Percentiles rank a stretch among this genome's conserved stretches.
Evolutionary conservation across 2,888 invertebrate genomes (phyloP).

Genomic region (Raillietiella orientalis): DNA sequence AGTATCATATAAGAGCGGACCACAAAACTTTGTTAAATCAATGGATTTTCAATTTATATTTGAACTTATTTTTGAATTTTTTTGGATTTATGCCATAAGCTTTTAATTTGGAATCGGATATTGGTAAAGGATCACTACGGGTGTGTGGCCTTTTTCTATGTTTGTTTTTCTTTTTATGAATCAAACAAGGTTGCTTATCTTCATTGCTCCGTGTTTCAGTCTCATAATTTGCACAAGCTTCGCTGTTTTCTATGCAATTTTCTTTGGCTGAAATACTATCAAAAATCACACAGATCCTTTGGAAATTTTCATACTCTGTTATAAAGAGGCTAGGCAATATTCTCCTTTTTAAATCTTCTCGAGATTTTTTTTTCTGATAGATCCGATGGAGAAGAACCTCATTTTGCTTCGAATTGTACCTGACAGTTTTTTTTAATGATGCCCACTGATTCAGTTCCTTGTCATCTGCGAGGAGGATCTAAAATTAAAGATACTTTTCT

Average conservation of each 20-base stretch:
- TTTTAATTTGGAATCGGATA: conserved; percentile 46
- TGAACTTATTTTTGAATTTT: conserved; percentile 43
- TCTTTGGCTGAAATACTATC: conserved; percentile 7
- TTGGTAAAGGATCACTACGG: too few species aligned
- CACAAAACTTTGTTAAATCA: too few species aligned
- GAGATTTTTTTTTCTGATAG: conserved; percentile 35
- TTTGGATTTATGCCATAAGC: conserved; percentile 78
- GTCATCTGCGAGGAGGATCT: conserved; percentile 73
- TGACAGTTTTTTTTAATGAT: conserved; percentile 55
- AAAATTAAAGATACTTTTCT: too few species aligned
- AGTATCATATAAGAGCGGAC: too few species aligned
- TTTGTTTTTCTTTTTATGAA: conserved; percentile 6
- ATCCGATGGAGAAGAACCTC: conserved; percentile 45
- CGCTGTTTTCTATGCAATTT: conserved; percentile 4
- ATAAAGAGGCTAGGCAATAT: conserved; percentile 44
- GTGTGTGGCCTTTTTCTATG: conserved; percentile 10
- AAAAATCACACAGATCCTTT: conserved; percentile 1
- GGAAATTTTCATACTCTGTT: conserved; percentile 10
- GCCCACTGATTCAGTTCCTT: conserved; percentile 84
- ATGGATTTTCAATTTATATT: conserved; percentile 19
- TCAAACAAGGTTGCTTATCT: conserved; percentile 4
- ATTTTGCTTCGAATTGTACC: conserved; percentile 33
- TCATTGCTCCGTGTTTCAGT: too few species aligned
- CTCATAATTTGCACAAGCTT: conserved; percentile 6
- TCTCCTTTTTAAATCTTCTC: conserved; percentile 37